These are phyloP conservation scores for Euzetes globulus DNA, from an alignment of 2,888 invertebrate genomes.

Conservation along the genomic window DNA sequence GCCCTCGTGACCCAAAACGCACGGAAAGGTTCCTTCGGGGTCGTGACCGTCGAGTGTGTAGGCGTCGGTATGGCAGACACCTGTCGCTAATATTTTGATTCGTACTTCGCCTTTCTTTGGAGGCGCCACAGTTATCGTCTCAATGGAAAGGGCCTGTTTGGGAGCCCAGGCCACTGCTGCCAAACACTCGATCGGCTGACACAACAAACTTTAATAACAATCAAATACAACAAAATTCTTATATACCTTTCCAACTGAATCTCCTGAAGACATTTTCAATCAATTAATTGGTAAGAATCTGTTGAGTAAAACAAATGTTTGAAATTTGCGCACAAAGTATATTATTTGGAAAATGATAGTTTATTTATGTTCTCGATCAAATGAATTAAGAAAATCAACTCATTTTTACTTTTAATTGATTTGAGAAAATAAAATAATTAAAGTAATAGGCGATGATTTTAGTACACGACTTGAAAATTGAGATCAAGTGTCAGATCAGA, in stretches of 20 bases:
- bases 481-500: too few species aligned
- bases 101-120: constrained; percentile 82
- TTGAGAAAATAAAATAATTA: too few species aligned
- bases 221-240: neutral
- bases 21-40: constrained; percentile 84
- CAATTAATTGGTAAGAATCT: too few species aligned
- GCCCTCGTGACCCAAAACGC: constrained; percentile 92
- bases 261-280: neutral
- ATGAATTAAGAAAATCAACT: too few species aligned
- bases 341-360: too few species aligned
- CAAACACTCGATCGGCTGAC: constrained; percentile 72
- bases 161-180: constrained; percentile 97
- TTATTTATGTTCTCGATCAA: too few species aligned
- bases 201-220: neutral
- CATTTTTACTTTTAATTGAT: too few species aligned
- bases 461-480: too few species aligned
- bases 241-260: constrained; percentile 4
- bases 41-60: constrained; percentile 78
- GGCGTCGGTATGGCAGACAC: constrained; percentile 77
- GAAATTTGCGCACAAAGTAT: too few species aligned
- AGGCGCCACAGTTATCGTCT: constrained; percentile 85
- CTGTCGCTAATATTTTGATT: constrained; percentile 48
- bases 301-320: too few species aligned
- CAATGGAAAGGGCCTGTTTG: constrained; percentile 77
- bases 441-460: too few species aligned